These are phyloP conservation scores for Rhabditoides inermis DNA, from an alignment of 2,888 invertebrate genomes.

Conservation along the genomic window DNA sequence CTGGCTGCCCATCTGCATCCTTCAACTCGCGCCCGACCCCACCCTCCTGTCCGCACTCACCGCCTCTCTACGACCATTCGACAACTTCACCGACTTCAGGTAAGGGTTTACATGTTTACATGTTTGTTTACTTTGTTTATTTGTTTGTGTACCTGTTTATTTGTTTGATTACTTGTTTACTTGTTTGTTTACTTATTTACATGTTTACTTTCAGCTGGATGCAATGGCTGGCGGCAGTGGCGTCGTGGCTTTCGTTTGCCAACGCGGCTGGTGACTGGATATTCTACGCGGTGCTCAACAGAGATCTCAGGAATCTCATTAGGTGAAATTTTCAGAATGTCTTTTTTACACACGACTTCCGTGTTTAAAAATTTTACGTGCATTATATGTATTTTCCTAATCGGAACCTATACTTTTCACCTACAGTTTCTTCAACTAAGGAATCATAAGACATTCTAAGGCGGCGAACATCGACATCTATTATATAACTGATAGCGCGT, in stretches of 20 bases:
- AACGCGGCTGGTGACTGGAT: constrained; percentile 49
- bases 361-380: too few relatives aligned
- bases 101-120: constrained; percentile 4
- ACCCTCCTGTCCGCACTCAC: constrained; percentile 24
- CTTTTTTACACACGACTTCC: neutral
- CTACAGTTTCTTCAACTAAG: too few relatives aligned
- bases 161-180: neutral
- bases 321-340: constrained; percentile 19
- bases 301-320: constrained; percentile 46
- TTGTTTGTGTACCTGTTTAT: neutral
- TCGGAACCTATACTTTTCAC: too few relatives aligned
- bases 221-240: constrained; percentile 37
- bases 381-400: too few relatives aligned
- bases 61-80: constrained; percentile 24
- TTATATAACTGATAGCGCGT: too few relatives aligned
- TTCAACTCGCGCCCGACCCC: constrained; percentile 25
- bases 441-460: too few relatives aligned
- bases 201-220: constrained; percentile 14
- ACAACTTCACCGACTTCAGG: constrained; percentile 29
- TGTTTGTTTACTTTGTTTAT: neutral
- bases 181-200: neutral
- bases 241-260: constrained; percentile 43
- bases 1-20: constrained; percentile 43
- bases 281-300: constrained; percentile 49
- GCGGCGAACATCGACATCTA: too few relatives aligned